Evolutionary conservation across 2,888 invertebrate species (phyloP).

Genomic region (Mesopsocus fuscifrons): DNA sequence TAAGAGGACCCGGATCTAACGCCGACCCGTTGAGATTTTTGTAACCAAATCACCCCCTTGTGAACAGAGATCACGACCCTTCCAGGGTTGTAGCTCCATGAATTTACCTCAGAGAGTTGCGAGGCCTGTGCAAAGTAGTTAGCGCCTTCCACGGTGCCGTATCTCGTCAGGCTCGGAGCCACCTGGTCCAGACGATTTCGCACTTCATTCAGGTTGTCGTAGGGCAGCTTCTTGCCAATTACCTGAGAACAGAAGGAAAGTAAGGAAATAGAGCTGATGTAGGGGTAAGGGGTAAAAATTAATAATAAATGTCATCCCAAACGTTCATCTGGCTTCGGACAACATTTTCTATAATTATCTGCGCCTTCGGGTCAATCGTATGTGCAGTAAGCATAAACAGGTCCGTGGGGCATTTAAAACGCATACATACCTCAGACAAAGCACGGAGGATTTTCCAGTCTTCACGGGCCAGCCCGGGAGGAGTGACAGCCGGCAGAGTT

Average conservation of each 20-base stretch:
- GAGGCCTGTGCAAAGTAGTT: constrained; percentile 66
- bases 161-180: constrained; percentile 73
- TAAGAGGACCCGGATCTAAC: no score
- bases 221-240: constrained; percentile 51
- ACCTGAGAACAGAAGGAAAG: constrained; percentile 25
- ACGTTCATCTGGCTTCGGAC: no score
- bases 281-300: no score
- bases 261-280: not conserved
- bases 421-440: constrained; percentile 86
- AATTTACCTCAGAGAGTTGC: constrained; percentile 45
- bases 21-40: no score
- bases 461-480: constrained; percentile 83
- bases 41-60: no score
- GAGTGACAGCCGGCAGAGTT: constrained; percentile 67
- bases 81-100: no score
- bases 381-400: no score
- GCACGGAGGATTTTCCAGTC: constrained; percentile 96
- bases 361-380: no score
- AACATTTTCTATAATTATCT: no score
- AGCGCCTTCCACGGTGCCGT: constrained; percentile 66
- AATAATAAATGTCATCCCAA: no score
- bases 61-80: no score
- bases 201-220: constrained; percentile 70
- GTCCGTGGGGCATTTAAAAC: no score
- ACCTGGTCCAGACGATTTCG: constrained; percentile 64